Evolutionary conservation across 2,888 invertebrate genomes (phyloP).

Genomic region (Ramazzottius varieornatus): DNA sequence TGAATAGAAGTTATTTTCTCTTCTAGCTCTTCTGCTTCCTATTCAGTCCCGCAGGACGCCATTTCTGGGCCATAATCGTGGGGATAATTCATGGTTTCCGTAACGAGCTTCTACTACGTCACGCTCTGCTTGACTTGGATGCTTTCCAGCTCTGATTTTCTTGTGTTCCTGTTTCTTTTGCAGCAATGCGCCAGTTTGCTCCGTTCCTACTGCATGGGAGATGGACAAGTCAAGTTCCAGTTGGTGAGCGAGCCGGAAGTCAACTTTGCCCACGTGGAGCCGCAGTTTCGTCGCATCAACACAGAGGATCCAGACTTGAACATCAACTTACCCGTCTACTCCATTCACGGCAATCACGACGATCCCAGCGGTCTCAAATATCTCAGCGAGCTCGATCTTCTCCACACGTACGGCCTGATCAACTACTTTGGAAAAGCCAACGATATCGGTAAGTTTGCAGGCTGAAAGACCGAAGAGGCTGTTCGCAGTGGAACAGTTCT

Average conservation of each 20-base stretch:
- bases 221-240: slow-evolving; percentile 36
- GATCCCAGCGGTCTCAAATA: slow-evolving; percentile 41
- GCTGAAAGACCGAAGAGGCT: neutral
- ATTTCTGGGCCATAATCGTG: too few species aligned
- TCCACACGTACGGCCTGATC: slow-evolving; percentile 58
- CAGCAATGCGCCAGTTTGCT: slow-evolving; percentile 44
- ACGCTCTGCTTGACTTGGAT: too few species aligned
- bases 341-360: slow-evolving; percentile 96
- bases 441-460: slow-evolving; percentile 27
- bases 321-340: slow-evolving; percentile 66
- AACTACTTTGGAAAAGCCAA: slow-evolving; percentile 87
- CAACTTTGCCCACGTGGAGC: slow-evolving; percentile 37
- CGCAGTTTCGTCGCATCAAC: slow-evolving; percentile 31
- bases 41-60: too few species aligned
- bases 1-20: too few species aligned
- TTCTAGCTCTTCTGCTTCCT: too few species aligned
- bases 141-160: too few species aligned
- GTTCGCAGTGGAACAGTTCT: neutral
- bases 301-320: slow-evolving; percentile 85
- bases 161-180: too few species aligned
- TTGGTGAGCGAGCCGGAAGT: slow-evolving; percentile 56
- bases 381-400: slow-evolving; percentile 53
- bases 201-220: slow-evolving; percentile 38
- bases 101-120: too few species aligned
- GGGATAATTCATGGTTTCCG: too few species aligned